Conservation (phyloP, 2,797 vertebrate species). For the Rhynchotus rufescens region DNA sequence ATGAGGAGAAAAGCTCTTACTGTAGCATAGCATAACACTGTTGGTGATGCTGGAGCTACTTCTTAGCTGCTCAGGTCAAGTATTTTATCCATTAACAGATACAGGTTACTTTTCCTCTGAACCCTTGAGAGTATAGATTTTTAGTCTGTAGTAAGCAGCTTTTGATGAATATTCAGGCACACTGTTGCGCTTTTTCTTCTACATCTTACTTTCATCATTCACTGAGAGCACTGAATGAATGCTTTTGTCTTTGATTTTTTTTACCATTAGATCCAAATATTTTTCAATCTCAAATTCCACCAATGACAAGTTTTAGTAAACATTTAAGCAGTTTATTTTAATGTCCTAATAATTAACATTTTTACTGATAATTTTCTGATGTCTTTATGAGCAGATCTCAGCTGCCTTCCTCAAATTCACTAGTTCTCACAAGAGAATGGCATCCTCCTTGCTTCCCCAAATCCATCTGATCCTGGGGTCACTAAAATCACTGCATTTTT, state of each 20-base stretch:
- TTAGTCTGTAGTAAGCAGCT: neutral
- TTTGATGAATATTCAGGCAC: neutral
- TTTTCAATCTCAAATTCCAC: neutral
- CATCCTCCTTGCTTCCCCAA: constrained; percentile 6
- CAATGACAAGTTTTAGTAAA: neutral
- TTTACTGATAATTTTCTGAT: constrained; percentile 5
- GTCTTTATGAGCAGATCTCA: neutral
- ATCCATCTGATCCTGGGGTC: neutral
- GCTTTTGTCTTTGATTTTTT: neutral
- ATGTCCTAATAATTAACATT: constrained; percentile 33
- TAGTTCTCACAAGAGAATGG: neutral
- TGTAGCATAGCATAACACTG: neutral
- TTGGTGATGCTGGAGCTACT: neutral
- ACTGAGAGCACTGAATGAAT: neutral
- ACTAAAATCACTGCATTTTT: neutral
- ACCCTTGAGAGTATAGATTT: neutral
- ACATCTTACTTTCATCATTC: neutral
- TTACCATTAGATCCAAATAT: neutral
- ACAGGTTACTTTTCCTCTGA: neutral
- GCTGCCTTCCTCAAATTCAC: neutral
- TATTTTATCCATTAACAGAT: neutral
- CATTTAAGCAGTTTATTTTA: constrained; percentile 20
- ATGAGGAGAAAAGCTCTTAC: rapidly evolving
- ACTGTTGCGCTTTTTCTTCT: neutral
- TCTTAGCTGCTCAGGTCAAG: neutral